Percentiles rank a stretch among this genome's conserved stretches.
phyloP scores from a whole-genome alignment of 2,113 vertebrate genomes.

The Mormyrus iriodes region DNA sequence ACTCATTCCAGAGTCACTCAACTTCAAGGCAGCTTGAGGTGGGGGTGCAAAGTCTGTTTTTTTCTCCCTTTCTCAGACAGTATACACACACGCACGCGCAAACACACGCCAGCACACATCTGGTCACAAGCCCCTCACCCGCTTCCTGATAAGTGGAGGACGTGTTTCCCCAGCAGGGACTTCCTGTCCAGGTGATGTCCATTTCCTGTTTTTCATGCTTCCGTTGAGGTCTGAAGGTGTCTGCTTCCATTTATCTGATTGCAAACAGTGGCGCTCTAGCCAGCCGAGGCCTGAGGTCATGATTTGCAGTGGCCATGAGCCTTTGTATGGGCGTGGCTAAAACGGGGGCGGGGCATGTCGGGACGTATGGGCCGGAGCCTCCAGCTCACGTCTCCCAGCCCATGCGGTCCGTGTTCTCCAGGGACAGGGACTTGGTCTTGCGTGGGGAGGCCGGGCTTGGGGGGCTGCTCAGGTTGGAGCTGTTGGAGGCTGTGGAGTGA shows the following conservation, averaged over 20 bases:
- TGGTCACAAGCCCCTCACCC: neutral
- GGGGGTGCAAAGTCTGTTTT: neutral
- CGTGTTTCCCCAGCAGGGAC: neutral
- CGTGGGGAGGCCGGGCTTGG: conserved; percentile 89
- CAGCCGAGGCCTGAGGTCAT: conserved; percentile 21
- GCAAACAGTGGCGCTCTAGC: conserved; percentile 16
- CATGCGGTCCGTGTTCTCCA: conserved; percentile 92
- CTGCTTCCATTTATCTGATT: neutral
- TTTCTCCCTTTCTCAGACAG: neutral
- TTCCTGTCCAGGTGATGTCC: neutral
- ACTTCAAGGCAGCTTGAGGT: neutral
- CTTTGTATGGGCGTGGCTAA: conserved; percentile 38
- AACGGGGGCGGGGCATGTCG: conserved; percentile 51
- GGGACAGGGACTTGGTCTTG: conserved; percentile 91
- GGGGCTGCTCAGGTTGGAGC: conserved; percentile 97
- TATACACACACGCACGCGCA: neutral
- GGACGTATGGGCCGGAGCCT: conserved; percentile 3
- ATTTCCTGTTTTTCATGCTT: neutral
- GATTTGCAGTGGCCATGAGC: conserved; percentile 15
- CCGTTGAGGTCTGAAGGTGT: neutral
- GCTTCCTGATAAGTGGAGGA: neutral
- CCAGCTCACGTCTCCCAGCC: conserved; percentile 88
- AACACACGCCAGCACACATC: neutral
- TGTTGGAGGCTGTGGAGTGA: conserved; percentile 96
- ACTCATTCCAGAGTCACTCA: neutral